Percentiles rank a stretch among this genome's conserved stretches.
Evolutionary conservation across 2,888 invertebrate species (phyloP).

Genomic region (Rotaria magnacalcarata): DNA sequence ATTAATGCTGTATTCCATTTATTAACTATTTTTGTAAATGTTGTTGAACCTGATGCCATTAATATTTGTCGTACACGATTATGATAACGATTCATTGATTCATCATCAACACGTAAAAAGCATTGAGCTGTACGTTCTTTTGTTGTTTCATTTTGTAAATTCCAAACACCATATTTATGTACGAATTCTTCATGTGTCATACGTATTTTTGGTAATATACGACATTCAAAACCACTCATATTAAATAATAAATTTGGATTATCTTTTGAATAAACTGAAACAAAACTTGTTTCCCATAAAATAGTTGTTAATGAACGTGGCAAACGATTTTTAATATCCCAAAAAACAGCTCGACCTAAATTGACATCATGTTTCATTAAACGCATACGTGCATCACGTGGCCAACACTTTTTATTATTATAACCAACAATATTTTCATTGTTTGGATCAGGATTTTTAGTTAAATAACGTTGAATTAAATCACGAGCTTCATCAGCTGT

Average conservation of each 20-base stretch:
- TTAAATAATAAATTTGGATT: slow-evolving; percentile 97
- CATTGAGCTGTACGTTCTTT: slow-evolving; percentile 98
- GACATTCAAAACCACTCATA: slow-evolving; percentile 98
- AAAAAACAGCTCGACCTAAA: slow-evolving; percentile 96
- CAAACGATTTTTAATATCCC: slow-evolving; percentile 98
- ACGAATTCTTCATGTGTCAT: slow-evolving; percentile 77
- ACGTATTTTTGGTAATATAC: slow-evolving; percentile 82
- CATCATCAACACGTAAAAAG: slow-evolving; percentile 94
- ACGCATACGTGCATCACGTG: slow-evolving; percentile 94
- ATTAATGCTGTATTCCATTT: slow-evolving; percentile 99
- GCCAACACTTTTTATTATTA: slow-evolving; percentile 99
- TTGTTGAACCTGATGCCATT: slow-evolving; percentile 99
- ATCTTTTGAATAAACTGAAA: slow-evolving; percentile 97
- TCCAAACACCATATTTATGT: slow-evolving; percentile 90
- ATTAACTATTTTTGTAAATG: slow-evolving; percentile 99
- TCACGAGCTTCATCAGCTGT: slow-evolving; percentile 95
- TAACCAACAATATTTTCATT: slow-evolving; percentile 99
- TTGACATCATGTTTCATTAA: slow-evolving; percentile 99
- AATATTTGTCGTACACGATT: slow-evolving; percentile 96
- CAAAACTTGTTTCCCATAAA: slow-evolving; percentile 98
- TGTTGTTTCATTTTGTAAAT: slow-evolving; percentile 93
- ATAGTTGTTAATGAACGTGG: slow-evolving; percentile 95
- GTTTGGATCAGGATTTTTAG: slow-evolving; percentile 99
- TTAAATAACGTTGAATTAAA: slow-evolving; percentile 91
- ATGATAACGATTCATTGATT: slow-evolving; percentile 92